A percentile compares a stretch with the other conserved stretches of the same genome.
These are phyloP conservation scores for Ochropleura leucogaster DNA, from an alignment of 2,888 invertebrate genomes.

Conservation along the genomic window DNA sequence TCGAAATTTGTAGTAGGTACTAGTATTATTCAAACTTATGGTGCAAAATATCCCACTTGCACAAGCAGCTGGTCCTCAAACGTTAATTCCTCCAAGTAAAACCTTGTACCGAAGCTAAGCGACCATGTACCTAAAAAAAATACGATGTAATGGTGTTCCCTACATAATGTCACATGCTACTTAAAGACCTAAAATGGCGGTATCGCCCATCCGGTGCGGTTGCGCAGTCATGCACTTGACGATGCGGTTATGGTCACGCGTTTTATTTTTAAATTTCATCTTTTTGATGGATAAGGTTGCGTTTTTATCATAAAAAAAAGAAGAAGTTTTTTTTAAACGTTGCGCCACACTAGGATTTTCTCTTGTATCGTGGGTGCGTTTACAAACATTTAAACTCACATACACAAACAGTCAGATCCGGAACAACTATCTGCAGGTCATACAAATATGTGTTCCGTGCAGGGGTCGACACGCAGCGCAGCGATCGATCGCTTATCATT, in stretches of 20 bases:
- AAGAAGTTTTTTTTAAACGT: not conserved
- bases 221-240: slow-evolving; percentile 22
- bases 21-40: not conserved
- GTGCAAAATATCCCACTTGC: not conserved
- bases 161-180: slow-evolving; percentile 32
- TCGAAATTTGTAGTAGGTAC: too few relatives aligned
- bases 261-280: slow-evolving; percentile 28
- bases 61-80: not conserved
- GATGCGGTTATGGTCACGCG: slow-evolving; percentile 48
- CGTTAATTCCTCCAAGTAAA: not conserved
- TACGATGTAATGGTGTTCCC: slow-evolving; percentile 11
- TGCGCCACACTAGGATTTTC: not conserved
- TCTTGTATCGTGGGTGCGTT: too few relatives aligned
- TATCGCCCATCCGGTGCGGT: slow-evolving; percentile 59
- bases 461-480: too few relatives aligned
- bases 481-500: too few relatives aligned
- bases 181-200: slow-evolving; percentile 56
- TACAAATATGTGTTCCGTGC: too few relatives aligned
- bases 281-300: slow-evolving; percentile 18
- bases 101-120: slow-evolving; percentile 6
- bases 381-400: too few relatives aligned
- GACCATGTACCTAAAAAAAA: slow-evolving; percentile 27
- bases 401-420: too few relatives aligned
- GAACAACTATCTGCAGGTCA: too few relatives aligned
- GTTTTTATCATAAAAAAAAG: too few relatives aligned